Evolutionary conservation across 2,113 vertebrate species (phyloP).

Genomic region (Thinocorus orbignyianus): DNA sequence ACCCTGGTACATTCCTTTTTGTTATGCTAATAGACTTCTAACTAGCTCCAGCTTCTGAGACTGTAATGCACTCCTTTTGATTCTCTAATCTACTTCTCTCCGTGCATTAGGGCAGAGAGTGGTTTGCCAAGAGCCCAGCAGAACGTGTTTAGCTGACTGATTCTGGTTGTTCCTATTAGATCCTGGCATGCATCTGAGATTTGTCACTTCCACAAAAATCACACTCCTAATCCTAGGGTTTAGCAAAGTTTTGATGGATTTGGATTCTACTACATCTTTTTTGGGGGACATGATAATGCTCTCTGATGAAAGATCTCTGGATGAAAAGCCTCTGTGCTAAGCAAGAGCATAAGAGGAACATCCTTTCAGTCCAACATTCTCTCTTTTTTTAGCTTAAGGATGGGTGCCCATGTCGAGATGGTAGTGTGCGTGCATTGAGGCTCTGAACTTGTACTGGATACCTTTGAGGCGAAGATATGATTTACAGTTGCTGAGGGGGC

Average conservation of each 20-base stretch:
- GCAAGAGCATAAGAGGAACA: neutral
- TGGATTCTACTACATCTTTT: constrained; percentile 25
- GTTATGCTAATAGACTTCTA: constrained; percentile 61
- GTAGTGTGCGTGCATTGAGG: neutral
- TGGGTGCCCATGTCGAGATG: neutral
- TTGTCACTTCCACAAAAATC: constrained; percentile 56
- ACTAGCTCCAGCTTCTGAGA: constrained; percentile 49
- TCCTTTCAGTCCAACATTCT: neutral
- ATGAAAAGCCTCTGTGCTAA: neutral
- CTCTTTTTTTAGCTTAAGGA: neutral
- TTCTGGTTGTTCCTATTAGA: constrained; percentile 44
- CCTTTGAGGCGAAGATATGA: neutral
- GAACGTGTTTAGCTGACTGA: constrained; percentile 41
- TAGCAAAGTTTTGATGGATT: constrained; percentile 30
- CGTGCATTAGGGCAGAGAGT: neutral
- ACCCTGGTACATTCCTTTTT: constrained; percentile 48
- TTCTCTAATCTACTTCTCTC: constrained; percentile 47
- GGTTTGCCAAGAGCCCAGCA: neutral
- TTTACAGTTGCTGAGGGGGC: neutral
- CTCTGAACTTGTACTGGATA: neutral
- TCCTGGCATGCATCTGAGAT: constrained; percentile 32
- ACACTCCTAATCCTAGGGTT: constrained; percentile 30
- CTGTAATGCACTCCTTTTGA: constrained; percentile 24
- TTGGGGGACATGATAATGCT: neutral
- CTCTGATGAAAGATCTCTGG: constrained; percentile 35